Evolutionary conservation across 2,888 invertebrate species (phyloP).

Genomic region (Agriopis marginaria): DNA sequence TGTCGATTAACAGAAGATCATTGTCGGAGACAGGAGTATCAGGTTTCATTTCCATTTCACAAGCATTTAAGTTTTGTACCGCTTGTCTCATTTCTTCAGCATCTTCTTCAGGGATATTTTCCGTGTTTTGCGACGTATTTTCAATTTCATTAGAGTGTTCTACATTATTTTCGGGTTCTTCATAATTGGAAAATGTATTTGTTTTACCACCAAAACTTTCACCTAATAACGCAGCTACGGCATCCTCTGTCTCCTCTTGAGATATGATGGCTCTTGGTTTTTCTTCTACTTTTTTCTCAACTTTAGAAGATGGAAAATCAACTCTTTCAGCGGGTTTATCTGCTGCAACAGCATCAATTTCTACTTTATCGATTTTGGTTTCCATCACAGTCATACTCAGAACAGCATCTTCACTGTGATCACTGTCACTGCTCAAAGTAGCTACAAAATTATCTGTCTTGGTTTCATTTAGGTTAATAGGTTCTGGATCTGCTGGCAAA

Average conservation of each 20-base stretch:
- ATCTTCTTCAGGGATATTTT: conserved; percentile 89
- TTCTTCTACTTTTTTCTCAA: conserved; percentile 88
- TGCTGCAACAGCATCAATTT: conserved; percentile 64
- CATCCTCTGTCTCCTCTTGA: conserved; percentile 97
- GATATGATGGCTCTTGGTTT: conserved; percentile 94
- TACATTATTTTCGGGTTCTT: conserved; percentile 79
- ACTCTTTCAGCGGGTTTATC: conserved; percentile 67
- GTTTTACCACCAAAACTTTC: conserved; percentile 92
- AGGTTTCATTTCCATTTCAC: conserved; percentile 91
- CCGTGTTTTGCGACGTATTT: conserved; percentile 74
- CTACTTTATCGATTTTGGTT: conserved; percentile 60
- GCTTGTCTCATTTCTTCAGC: conserved; percentile 95
- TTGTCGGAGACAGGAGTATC: conserved; percentile 95
- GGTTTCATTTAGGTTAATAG: conserved; percentile 55
- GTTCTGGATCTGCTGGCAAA: conserved; percentile 64
- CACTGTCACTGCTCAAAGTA: conserved; percentile 77
- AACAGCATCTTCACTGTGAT: conserved; percentile 92
- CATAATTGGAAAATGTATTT: conserved; percentile 85
- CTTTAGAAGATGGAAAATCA: conserved; percentile 66
- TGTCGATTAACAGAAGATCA: conserved; percentile 94
- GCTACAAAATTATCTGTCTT: conserved; percentile 88
- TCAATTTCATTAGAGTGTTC: conserved; percentile 77
- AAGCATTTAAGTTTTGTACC: conserved; percentile 91
- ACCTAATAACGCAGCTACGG: conserved; percentile 94
- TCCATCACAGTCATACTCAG: conserved; percentile 90